phyloP scores from a whole-genome alignment of 2,113 vertebrate genomes.

The Psilopsiagon aymara region DNA sequence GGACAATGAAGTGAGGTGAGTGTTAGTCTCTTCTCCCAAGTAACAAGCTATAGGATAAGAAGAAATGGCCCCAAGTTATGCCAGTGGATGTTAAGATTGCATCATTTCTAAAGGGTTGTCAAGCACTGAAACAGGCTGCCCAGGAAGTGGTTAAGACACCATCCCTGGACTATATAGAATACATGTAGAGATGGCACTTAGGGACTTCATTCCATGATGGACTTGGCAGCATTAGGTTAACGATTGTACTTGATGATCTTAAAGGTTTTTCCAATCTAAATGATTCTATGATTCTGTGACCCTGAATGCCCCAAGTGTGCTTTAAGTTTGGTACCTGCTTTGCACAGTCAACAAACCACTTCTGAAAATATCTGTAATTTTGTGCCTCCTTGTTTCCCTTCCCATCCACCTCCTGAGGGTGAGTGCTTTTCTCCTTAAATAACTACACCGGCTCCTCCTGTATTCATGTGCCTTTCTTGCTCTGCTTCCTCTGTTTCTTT shows the following conservation, averaged over 20 bases:
- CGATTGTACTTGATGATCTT: accelerated
- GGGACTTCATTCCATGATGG: background rate
- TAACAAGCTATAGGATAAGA: background rate
- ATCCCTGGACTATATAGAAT: background rate
- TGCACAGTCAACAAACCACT: background rate
- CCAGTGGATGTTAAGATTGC: background rate
- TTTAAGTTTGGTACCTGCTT: background rate
- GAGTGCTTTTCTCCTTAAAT: background rate
- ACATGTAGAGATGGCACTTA: background rate
- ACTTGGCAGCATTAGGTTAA: background rate
- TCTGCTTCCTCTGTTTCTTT: background rate
- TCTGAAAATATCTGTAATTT: background rate
- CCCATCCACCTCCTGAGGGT: background rate
- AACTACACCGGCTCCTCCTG: background rate
- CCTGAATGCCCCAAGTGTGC: background rate
- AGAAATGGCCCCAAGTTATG: background rate
- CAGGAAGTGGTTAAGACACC: background rate
- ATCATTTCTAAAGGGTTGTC: background rate
- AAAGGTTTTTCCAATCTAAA: background rate
- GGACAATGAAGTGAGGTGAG: accelerated
- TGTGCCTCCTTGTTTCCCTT: background rate
- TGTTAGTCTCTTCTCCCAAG: background rate
- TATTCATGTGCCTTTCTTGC: background rate
- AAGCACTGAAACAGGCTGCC: background rate
- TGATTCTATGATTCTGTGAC: background rate